Percentiles rank a stretch among this genome's conserved stretches.
Conservation (phyloP, 2,888 invertebrate genomes). For the Drosophila mulleri region DNA sequence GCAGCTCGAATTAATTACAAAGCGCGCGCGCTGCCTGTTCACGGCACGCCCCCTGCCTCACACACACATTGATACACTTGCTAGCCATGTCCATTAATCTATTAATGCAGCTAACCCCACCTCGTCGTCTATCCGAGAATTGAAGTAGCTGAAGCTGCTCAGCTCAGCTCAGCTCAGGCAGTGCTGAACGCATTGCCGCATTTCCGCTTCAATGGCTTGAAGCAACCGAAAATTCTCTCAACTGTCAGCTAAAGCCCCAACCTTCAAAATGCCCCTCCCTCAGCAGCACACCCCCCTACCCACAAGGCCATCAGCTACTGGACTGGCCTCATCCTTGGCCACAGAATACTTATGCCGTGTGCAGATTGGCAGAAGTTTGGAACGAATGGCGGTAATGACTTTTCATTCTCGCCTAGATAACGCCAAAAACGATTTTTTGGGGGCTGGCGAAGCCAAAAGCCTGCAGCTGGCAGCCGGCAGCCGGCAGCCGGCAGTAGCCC, state of each 20-base stretch:
- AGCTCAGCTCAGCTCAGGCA: conserved; percentile 28
- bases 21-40: conserved; percentile 32
- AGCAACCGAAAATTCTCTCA: conserved; percentile 35
- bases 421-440: conserved; percentile 58
- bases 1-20: conserved; percentile 55
- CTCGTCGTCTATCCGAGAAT: background rate
- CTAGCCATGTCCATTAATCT: conserved; percentile 65
- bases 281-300: background rate
- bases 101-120: conserved; percentile 59
- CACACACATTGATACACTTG: background rate
- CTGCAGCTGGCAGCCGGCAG: conserved; percentile 31
- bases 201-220: conserved; percentile 76
- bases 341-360: conserved; percentile 49
- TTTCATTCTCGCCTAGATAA: conserved; percentile 81
- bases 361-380: conserved; percentile 57
- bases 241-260: conserved; percentile 12
- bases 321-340: conserved; percentile 1
- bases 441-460: conserved; percentile 28
- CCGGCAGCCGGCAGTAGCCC: background rate
- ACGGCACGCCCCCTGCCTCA: conserved; percentile 17
- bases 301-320: background rate
- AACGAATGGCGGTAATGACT: conserved; percentile 83
- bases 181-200: conserved; percentile 66
- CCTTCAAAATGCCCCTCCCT: background rate
- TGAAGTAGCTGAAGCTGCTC: conserved; percentile 11